phyloP scores from a whole-genome alignment of 2,797 vertebrate species.

The Oreochromis mossambicus region DNA sequence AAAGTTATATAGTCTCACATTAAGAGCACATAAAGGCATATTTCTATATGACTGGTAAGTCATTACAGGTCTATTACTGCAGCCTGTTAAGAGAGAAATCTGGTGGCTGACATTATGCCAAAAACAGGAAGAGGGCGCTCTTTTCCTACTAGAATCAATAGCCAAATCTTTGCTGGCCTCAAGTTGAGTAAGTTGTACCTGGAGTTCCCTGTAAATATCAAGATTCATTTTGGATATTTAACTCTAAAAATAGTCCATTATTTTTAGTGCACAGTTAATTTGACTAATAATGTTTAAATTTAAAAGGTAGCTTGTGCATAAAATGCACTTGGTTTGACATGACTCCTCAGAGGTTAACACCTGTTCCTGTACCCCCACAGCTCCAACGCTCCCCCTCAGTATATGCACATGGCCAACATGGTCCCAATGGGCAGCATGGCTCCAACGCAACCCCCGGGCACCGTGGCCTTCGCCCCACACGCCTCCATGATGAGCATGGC shows the following conservation, averaged over 20 bases:
- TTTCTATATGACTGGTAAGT: background rate
- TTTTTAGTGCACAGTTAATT: background rate
- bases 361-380: constrained; percentile 24
- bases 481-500: constrained; percentile 62
- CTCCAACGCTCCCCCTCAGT: constrained; percentile 43
- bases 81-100: background rate
- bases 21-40: background rate
- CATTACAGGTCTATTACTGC: background rate
- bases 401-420: constrained; percentile 46
- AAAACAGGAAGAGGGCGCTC: constrained; percentile 9
- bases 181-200: background rate
- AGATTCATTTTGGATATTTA: background rate
- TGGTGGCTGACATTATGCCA: background rate
- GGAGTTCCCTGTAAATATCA: background rate
- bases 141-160: background rate
- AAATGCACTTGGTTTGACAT: background rate
- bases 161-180: background rate
- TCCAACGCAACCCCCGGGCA: constrained; percentile 33
- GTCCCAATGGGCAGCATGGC: constrained; percentile 21
- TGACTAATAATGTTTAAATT: background rate
- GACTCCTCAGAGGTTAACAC: background rate
- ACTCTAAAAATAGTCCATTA: background rate
- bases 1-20: background rate
- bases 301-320: background rate
- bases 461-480: constrained; percentile 64